A percentile compares a stretch with the other conserved stretches of the same genome.
Evolutionary conservation across 1,140 invertebrate species (phyloP).

Genomic region (Conus betulinus): DNA sequence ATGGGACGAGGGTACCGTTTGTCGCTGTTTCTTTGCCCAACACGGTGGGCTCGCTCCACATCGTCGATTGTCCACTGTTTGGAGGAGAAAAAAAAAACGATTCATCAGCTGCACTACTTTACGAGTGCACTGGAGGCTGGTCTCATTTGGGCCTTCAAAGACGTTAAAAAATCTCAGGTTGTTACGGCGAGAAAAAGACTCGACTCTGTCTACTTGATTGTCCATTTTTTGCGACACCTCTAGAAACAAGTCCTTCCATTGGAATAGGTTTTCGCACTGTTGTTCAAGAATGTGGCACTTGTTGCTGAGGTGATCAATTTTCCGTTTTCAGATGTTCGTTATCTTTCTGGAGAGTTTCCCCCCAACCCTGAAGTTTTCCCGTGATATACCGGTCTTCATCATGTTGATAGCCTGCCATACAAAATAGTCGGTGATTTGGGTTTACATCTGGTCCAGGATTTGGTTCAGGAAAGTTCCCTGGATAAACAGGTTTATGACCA

Average conservation of each 20-base stretch:
- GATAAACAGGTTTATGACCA: too few species aligned
- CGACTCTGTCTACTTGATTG: neutral
- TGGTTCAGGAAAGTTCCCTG: too few species aligned
- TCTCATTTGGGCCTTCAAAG: neutral
- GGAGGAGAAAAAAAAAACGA: neutral
- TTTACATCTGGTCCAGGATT: too few species aligned
- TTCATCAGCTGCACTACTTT: neutral
- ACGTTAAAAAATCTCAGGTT: neutral
- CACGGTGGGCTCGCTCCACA: neutral
- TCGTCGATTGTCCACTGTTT: neutral
- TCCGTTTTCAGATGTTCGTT: neutral
- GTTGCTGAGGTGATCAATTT: neutral
- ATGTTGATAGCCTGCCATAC: too few species aligned
- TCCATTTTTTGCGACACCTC: neutral
- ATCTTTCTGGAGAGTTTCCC: neutral
- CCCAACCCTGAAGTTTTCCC: neutral
- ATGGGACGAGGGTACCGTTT: neutral
- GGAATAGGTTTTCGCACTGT: neutral
- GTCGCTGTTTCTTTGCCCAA: neutral
- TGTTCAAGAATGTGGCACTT: neutral
- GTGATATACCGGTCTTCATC: too few species aligned
- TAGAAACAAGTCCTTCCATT: neutral
- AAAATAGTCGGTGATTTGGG: too few species aligned
- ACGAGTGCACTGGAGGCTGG: neutral
- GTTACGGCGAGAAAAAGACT: neutral